Base-by-base conservation (phyloP, 2,113 vertebrate genomes). In the Hyperopisus bebe region DNA sequence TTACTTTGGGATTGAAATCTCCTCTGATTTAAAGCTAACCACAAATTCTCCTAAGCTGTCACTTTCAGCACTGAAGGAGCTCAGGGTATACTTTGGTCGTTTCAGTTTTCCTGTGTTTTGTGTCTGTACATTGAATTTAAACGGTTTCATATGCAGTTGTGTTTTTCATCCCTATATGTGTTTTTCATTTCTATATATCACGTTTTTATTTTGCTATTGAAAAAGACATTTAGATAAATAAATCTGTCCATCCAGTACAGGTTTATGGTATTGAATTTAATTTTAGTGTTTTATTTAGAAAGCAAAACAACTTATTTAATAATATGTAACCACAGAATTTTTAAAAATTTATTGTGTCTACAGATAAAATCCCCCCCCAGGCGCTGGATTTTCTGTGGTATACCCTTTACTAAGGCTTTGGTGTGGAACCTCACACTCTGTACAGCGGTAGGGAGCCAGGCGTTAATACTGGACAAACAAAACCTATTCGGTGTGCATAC, bases 381-480 rank as follows among this genome's bases (percentile, higher is more conserved):
- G 94, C 35, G 94, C 87, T 95, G 95, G 93, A 91, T 95, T 84
- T 95, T 95, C 1, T 95, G 92, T 66, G 95, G 95, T 27, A 92
- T 82, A 62, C 92, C 85, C 0, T 66, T 91, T n/a, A 91, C 90
- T 21, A 92, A 95, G 89, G 91, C 94, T 84, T 83, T 90, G 3
- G 42, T 92, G 44, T 95, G 95, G 94, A 93, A 89, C 77, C 87
- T 91, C 42, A 95, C 94, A 91, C 94, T 95, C 91, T 95, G 94
- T 91, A 92, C 95, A 88, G 92, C 95, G 62, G 94, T 94, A 0
- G 92, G 94, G 0, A 91, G 92, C 39, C 92, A 94, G 85, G 53
- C 95, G 4, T 88, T 95, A 66, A 91, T 95, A 90, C 91, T 95
- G 51, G 92, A 95, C 62, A 92, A 94, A 91, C 90, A 92, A 87